Percentiles rank a stretch among this genome's conserved stretches.
Conservation (phyloP, 2,888 invertebrate genomes). For the Drosophila paracracens region DNA sequence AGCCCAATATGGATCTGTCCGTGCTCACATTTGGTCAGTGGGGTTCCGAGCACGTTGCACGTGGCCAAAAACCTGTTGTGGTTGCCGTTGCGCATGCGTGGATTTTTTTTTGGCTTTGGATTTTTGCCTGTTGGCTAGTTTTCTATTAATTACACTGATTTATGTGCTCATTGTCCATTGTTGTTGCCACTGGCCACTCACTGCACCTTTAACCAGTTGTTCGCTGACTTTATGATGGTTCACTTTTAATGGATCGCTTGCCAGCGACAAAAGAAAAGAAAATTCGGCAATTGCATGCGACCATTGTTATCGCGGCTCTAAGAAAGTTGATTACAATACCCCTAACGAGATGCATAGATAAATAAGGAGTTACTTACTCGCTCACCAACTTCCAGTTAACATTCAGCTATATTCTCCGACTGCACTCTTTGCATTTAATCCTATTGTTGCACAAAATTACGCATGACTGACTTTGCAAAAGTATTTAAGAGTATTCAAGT, state of each 20-base stretch:
- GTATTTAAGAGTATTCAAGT: neutral
- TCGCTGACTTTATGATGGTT: constrained; percentile 65
- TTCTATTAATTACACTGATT: constrained; percentile 95
- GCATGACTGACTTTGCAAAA: constrained; percentile 1
- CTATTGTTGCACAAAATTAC: neutral
- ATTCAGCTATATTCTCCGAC: neutral
- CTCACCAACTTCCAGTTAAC: neutral
- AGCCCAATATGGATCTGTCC: constrained; percentile 52
- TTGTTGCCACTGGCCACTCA: constrained; percentile 83
- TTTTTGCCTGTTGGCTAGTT: constrained; percentile 58
- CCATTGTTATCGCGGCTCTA: constrained; percentile 60
- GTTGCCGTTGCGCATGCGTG: constrained; percentile 60
- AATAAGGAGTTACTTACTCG: constrained; percentile 35
- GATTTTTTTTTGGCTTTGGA: constrained; percentile 27
- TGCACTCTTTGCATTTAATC: neutral
- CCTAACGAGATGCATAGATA: constrained; percentile 40
- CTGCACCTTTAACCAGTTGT: constrained; percentile 13
- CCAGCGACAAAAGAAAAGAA: constrained; percentile 29
- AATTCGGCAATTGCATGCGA: constrained; percentile 61
- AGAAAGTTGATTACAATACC: constrained; percentile 54
- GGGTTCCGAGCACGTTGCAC: constrained; percentile 33
- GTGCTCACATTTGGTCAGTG: constrained; percentile 46
- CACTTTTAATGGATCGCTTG: constrained; percentile 62
- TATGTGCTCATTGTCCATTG: constrained; percentile 97
- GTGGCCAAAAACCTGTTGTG: constrained; percentile 33